Percentiles rank a stretch among this genome's conserved stretches.
phyloP scores from a whole-genome alignment of 30 jellyfish, hydroid and myxozoan genomes.

The Aurelia aurita region DNA sequence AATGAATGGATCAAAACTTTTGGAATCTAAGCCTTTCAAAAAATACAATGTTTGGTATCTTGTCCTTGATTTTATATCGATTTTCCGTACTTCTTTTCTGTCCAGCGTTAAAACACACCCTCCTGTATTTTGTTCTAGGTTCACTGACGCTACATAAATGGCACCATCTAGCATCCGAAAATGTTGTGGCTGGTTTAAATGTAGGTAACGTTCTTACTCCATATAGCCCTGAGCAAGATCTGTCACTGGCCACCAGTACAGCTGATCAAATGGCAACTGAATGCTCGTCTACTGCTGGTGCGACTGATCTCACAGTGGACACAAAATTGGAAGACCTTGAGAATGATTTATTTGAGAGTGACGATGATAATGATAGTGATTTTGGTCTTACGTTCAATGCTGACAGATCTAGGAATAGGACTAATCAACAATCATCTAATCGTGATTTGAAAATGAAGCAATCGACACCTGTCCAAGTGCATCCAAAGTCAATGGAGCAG shows the following conservation, averaged over 20 bases:
- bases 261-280: constrained; percentile 1
- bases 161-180: constrained; percentile 94
- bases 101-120: too few species aligned
- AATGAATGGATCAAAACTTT: too few species aligned
- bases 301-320: constrained; percentile 3
- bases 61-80: too few species aligned
- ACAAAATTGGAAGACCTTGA: constrained; percentile 14
- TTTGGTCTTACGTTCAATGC: constrained; percentile 49
- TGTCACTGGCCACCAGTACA: constrained; percentile 1
- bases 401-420: constrained; percentile 3
- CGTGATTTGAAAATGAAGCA: constrained; percentile 14
- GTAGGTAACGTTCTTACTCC: constrained; percentile 52
- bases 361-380: constrained; percentile 58
- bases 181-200: constrained; percentile 82
- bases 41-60: too few species aligned
- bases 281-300: constrained; percentile 7
- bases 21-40: too few species aligned
- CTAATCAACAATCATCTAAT: background rate
- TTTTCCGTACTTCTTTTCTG: too few species aligned
- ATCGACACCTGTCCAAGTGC: constrained; percentile 44
- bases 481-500: constrained; percentile 18
- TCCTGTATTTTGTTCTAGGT: constrained; percentile 37
- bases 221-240: background rate
- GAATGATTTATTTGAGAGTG: constrained; percentile 24
- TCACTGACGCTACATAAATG: constrained; percentile 89